Base-by-base conservation (phyloP, 2,888 invertebrate species). In the Marasmarcha lunaedactyla region DNA sequence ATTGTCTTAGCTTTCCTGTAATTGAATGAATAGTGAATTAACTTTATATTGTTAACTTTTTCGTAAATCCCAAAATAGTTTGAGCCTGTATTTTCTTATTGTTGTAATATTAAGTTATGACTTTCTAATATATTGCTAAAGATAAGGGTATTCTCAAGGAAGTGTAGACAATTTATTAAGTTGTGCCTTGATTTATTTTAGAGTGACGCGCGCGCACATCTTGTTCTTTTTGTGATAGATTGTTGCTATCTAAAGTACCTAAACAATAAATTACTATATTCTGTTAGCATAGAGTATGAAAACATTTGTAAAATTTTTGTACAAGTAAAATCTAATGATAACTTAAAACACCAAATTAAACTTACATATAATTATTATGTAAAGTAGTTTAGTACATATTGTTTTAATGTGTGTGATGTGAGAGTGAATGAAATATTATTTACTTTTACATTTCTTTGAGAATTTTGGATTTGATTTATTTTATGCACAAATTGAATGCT, bases 401-500 rank as follows among this genome's bases (percentile, higher is more conserved):
- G 30, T 30, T 30, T 30, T 20, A 20, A 3, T 20, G 3, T 20
- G 20, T 20, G 20, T 20, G 20, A n/a, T 30, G 30, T 30, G 30
- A 7, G 30, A n/a, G 30, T 30, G 30, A 30, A 30, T 25, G 25
- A 25, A 11, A 3, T 30, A 4, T 30, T 30, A 7, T 11, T n/a
- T 30, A 7, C 4, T n/a, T 30, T 30, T 30, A 30, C 11, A 30
- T 30, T 30, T 30, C 30, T 30, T n/a, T 30, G 9, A 30, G 30
- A n/a, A 30, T 10, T 30, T n/a, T 30, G 4, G 30, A 30, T 20
- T 20, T n/a, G 30, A 30, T 7, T 25, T 30, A 30, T 30, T 30
- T 30, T 11, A 7, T 9, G 6, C 11, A 30, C 73, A 77, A 77
- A 65, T 47, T 72, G 71, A 60, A 58, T 71, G 53, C 66, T 68